These are phyloP conservation scores for Malacoctenus gilli DNA, from an alignment of 2,797 vertebrate genomes.

Conservation along the genomic window DNA sequence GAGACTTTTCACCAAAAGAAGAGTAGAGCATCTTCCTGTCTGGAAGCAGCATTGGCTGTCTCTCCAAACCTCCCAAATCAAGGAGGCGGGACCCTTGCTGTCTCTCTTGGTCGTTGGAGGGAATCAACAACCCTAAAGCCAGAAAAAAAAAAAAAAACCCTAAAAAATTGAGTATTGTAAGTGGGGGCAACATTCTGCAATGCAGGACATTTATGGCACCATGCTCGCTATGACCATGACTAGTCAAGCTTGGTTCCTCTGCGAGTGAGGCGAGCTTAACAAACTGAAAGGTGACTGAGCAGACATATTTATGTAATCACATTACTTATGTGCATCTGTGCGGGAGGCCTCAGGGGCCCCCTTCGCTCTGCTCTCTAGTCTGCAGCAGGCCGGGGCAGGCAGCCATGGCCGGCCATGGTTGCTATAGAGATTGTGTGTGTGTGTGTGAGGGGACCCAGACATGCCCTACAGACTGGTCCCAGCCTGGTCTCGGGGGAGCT, in stretches of 20 bases:
- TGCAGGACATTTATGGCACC: no score
- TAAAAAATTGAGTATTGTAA: neutral
- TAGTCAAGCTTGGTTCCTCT: neutral
- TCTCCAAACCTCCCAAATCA: conserved; percentile 34
- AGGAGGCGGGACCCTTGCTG: conserved; percentile 10
- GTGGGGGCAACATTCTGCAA: no score
- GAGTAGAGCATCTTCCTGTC: no score
- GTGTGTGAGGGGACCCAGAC: conserved; percentile 72
- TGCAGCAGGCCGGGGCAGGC: conserved; percentile 37
- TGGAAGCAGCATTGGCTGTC: conserved; percentile 57
- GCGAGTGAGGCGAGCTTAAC: conserved; percentile 44
- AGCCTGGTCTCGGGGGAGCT: conserved; percentile 77
- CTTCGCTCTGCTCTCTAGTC: conserved; percentile 39
- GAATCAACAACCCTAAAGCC: conserved; percentile 9
- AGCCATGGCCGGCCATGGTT: conserved; percentile 59
- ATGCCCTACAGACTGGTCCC: conserved; percentile 73
- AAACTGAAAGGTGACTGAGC: conserved; percentile 62
- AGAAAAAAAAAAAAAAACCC: neutral
- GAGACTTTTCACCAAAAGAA: conserved; percentile 18
- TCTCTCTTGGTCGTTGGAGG: conserved; percentile 32
- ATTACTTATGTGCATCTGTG: conserved; percentile 70
- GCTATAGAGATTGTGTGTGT: conserved; percentile 71
- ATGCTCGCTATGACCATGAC: no score
- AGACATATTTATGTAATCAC: conserved; percentile 74
- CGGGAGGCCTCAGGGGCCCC: conserved; percentile 62